Conservation (phyloP, 1,140 invertebrate genomes). For the Meloidogyne exigua region DNA sequence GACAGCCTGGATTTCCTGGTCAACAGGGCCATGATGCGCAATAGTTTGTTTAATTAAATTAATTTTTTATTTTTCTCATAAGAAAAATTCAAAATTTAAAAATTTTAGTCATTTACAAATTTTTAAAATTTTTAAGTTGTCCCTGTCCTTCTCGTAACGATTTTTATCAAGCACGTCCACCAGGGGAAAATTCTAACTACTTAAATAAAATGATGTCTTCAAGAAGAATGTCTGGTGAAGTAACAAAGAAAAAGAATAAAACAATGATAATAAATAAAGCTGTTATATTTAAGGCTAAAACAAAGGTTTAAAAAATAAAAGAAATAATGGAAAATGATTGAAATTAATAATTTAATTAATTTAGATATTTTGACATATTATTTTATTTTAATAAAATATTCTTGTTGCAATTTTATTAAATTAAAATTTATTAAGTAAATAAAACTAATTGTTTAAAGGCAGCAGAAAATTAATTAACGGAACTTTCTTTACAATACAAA, state of each 20-base stretch:
- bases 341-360: too few species aligned
- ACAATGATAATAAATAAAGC: not conserved
- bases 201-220: not conserved
- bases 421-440: too few species aligned
- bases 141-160: not conserved
- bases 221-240: conserved; percentile 1
- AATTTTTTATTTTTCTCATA: too few species aligned
- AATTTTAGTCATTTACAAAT: not conserved
- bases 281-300: not conserved
- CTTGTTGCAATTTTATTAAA: too few species aligned
- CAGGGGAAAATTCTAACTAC: not conserved
- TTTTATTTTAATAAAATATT: too few species aligned
- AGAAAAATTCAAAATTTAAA: too few species aligned
- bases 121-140: not conserved
- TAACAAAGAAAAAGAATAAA: not conserved
- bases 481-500: too few species aligned
- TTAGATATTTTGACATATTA: too few species aligned
- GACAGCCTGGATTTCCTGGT: not conserved
- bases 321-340: too few species aligned
- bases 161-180: not conserved
- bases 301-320: not conserved
- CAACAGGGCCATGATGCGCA: not conserved
- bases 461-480: too few species aligned
- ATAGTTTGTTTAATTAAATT: not conserved
- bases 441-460: too few species aligned